Evolutionary conservation across 2,113 vertebrate genomes (phyloP).

Genomic region (Seriola aureovittata): DNA sequence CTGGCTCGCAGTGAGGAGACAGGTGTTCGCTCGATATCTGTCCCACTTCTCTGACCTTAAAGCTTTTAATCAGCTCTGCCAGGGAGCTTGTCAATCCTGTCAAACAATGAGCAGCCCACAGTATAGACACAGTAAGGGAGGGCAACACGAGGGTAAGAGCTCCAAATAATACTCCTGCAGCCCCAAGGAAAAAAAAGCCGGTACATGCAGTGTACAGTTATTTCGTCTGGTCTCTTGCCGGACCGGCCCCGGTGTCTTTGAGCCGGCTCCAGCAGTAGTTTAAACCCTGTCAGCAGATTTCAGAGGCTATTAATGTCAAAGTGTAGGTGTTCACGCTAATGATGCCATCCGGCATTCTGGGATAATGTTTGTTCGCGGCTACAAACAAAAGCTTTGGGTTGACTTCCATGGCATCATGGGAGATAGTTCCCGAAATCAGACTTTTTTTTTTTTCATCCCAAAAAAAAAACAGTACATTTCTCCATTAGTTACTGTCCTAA

Average conservation of each 20-base stretch:
- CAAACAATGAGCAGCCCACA: constrained; percentile 74
- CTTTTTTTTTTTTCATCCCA: neutral
- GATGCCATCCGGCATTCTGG: constrained; percentile 41
- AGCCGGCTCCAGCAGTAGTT: constrained; percentile 15
- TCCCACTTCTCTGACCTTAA: constrained; percentile 85
- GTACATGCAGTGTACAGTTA: constrained; percentile 23
- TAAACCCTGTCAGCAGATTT: constrained; percentile 57
- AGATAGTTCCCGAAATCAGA: constrained; percentile 39
- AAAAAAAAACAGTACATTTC: neutral
- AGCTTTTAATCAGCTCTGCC: constrained; percentile 87
- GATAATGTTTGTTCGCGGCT: constrained; percentile 37
- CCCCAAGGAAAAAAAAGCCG: constrained; percentile 29
- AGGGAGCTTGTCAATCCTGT: constrained; percentile 84
- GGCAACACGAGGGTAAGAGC: constrained; percentile 47
- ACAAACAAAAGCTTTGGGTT: constrained; percentile 8
- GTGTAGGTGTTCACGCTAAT: constrained; percentile 17
- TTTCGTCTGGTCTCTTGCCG: constrained; percentile 44
- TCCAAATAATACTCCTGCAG: constrained; percentile 60
- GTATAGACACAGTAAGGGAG: constrained; percentile 62
- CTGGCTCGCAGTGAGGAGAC: constrained; percentile 70
- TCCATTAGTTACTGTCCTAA: constrained; percentile 43
- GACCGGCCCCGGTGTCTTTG: constrained; percentile 23
- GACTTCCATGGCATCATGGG: constrained; percentile 11
- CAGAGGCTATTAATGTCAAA: constrained; percentile 64
- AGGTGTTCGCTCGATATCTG: constrained; percentile 84